Evolutionary conservation across 2,797 vertebrate genomes (phyloP), one percentile per base, ranked within the genome.

Genomic region (Artibeus jamaicensis): DNA sequence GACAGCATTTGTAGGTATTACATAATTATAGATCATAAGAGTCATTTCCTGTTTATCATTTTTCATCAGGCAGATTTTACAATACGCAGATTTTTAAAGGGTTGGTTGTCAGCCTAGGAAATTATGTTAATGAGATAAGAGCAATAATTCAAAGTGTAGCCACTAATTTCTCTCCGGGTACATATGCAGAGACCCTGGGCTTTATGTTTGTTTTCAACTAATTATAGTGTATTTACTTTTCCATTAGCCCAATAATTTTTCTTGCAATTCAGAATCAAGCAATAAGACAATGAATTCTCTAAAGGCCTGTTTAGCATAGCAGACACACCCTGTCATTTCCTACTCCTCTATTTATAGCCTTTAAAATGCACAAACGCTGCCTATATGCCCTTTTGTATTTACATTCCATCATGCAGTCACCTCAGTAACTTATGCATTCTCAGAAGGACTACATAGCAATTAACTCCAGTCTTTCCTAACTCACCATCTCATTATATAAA

Each of bases 201-300:
- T 87, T 65, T 67, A 55, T 0, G 0, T 93, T 71, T 95, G 89
- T 94, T 97, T 96, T 96, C 79, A 91, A 95, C 93, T 96, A 96
- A 97, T 98, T 96, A 96, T 83, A 57, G 84, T 94, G 84, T 96
- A 85, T 95, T 97, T 98, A 97, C 89, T 94, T 95, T 97, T 93
- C 89, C 92, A 96, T 97, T 97, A 97, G 94, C 90, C 42, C 81
- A 94, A 86, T 97, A 96, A 93, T 97, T 97, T 97, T 96, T 96
- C 96, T 96, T 96, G 97, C 93, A 93, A 48, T 62, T 93, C n/a
- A 42, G 86, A 96, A 92, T 97, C 91, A 98, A 96, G 92, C 96
- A 97, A 94, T 0, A 50, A 89, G 97, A 95, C 53, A 92, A 11
- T 71, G 96, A 96, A 95, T 97, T 97, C 93, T 57, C 97, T 10